Evolutionary conservation across 2,113 vertebrate species (phyloP).

Genomic region (Sturnus vulgaris): DNA sequence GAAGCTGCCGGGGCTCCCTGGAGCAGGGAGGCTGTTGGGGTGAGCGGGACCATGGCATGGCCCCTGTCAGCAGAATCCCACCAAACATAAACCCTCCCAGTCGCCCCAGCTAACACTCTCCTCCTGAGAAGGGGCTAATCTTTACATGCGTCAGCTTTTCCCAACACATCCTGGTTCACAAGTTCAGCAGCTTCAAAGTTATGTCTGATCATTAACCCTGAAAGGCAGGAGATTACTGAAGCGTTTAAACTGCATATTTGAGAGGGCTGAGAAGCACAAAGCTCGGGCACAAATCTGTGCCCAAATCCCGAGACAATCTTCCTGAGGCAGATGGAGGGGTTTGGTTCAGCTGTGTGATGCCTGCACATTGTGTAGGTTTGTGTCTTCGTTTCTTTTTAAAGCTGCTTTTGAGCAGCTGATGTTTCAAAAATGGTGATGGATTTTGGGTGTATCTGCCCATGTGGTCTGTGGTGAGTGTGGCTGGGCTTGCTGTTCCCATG

Average conservation of each 20-base stretch:
- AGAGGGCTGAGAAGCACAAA: neutral
- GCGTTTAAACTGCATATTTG: neutral
- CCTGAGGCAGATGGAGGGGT: neutral
- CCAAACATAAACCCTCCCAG: neutral
- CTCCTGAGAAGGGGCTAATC: constrained; percentile 36
- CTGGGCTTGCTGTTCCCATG: neutral
- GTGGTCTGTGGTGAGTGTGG: neutral
- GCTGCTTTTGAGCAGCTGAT: neutral
- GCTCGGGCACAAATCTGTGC: neutral
- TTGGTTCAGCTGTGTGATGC: neutral
- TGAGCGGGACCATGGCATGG: neutral
- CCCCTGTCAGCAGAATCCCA: neutral
- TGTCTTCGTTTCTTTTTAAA: neutral
- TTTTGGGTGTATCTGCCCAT: neutral
- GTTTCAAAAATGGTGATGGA: neutral
- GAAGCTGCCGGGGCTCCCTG: neutral
- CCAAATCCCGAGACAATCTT: neutral
- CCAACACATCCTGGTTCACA: constrained; percentile 48
- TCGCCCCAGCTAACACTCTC: neutral
- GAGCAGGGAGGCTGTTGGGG: rapidly evolving
- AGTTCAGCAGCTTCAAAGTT: constrained; percentile 44
- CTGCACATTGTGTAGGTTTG: neutral
- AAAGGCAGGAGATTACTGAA: neutral
- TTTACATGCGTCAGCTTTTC: neutral
- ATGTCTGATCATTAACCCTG: constrained; percentile 36